Evolutionary conservation across 2,888 invertebrate genomes (phyloP).

Genomic region (Liodrosophila aerea): DNA sequence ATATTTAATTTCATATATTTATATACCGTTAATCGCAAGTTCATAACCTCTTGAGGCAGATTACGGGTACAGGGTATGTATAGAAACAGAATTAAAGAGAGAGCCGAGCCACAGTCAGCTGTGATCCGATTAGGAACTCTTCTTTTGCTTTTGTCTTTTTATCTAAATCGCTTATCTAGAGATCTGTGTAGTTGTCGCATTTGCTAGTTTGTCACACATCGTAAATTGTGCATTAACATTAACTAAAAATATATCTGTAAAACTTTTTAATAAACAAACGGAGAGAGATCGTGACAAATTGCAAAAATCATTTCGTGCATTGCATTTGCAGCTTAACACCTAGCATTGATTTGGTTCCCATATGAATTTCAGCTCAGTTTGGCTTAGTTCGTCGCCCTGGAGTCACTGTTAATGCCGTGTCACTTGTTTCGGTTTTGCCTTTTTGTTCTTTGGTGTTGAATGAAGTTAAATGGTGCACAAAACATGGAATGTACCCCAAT

Average conservation of each 20-base stretch:
- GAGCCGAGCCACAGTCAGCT: constrained; percentile 16
- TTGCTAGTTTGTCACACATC: constrained; percentile 24
- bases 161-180: constrained; percentile 3
- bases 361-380: constrained; percentile 10
- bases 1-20: no score
- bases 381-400: constrained; percentile 10
- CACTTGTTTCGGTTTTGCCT: not conserved
- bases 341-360: not conserved
- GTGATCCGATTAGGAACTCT: constrained; percentile 1
- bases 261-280: constrained; percentile 26
- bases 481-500: constrained; percentile 53
- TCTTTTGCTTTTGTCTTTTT: constrained; percentile 4
- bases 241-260: not conserved
- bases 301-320: constrained; percentile 33
- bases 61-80: no score
- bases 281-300: constrained; percentile 65
- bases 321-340: constrained; percentile 6
- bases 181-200: constrained; percentile 12
- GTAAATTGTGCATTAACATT: constrained; percentile 11
- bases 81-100: not conserved
- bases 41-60: no score
- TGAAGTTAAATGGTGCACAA: constrained; percentile 40
- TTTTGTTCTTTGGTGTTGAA: no score
- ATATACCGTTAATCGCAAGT: not conserved
- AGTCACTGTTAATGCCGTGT: not conserved